Evolutionary conservation across 2,888 invertebrate species (phyloP).

Genomic region (Cerceris ruficornis): DNA sequence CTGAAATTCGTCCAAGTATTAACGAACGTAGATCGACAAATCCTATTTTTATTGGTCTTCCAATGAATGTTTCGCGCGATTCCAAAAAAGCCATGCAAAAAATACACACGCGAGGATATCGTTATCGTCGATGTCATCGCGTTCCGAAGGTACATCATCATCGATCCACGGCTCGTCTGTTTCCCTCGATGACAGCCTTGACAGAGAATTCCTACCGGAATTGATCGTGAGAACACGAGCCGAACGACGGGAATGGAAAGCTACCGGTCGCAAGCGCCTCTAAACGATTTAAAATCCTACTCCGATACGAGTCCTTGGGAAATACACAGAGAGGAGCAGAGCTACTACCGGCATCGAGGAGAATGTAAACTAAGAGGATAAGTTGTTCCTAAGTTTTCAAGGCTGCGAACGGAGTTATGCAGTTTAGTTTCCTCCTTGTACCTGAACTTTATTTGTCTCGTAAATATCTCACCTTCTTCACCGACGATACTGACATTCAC

Average conservation of each 20-base stretch:
- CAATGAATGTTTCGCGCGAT: no score
- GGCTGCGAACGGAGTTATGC: slow-evolving; percentile 13
- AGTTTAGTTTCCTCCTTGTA: neutral
- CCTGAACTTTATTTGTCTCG: neutral
- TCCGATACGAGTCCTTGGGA: slow-evolving; percentile 29
- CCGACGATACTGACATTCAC: neutral
- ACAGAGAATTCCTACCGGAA: slow-evolving; percentile 22
- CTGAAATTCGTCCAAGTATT: no score
- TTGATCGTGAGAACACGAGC: slow-evolving; percentile 33
- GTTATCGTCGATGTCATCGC: no score
- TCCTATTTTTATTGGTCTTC: no score
- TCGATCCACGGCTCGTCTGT: slow-evolving; percentile 31
- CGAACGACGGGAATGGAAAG: neutral
- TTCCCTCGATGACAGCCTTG: slow-evolving; percentile 35
- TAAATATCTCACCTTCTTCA: neutral
- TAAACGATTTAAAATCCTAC: slow-evolving; percentile 47
- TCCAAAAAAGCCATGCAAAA: no score
- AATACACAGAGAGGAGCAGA: slow-evolving; percentile 31
- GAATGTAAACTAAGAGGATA: slow-evolving; percentile 16
- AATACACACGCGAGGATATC: no score
- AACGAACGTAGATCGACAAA: no score
- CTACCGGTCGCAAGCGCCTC: slow-evolving; percentile 26
- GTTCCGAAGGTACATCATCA: slow-evolving; percentile 20
- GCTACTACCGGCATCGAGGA: slow-evolving; percentile 23
- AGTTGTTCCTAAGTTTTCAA: slow-evolving; percentile 21